Evolutionary conservation across 2,113 vertebrate species (phyloP), one percentile per base, ranked within the genome.

Genomic region (Austrofundulus limnaeus): DNA sequence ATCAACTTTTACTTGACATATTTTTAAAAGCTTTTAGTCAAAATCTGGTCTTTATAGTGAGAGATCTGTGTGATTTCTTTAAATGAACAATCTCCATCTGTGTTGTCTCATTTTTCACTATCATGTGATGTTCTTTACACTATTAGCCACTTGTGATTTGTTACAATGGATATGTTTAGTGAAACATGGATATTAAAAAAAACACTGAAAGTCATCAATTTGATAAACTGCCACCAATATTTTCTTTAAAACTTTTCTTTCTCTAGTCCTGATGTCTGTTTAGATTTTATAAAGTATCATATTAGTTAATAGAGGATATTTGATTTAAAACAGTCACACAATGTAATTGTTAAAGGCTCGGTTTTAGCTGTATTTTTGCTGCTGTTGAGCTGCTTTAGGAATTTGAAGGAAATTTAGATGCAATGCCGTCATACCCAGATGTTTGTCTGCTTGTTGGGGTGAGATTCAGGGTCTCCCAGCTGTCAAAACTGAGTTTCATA

Each of bases 401-500:
- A 1, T 37, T 68, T 50, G 37, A n/a, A 28, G 46, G 17, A 39
- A 65, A 63, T 25, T 24, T 42, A 1, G 31, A 19, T 49, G 38
- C 41, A 37, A 34, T 47, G 15, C 54, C 25, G 46, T 46, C 46
- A 37, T 21, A 11, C 25, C 53, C 39, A 48, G 68, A 46, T 66
- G 58, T 2, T 56, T 39, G 11, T 63, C 34, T 46, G 25, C 20
- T 56, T 42, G 17, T 42, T 63, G 37, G 2, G 19, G 45, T 60
- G 42, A 65, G 54, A 74, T 43, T 75, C 42, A 28, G 25, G 10
- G 42, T 80, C 39, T 19, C 48, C 47, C 70, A 68, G 53, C 64
- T 59, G 68, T 54, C 43, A 71, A 52, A 68, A 54, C 39, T 41
- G 14, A 34, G 24, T 57, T 14, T 46, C 45, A 47, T 41, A 23